A percentile compares a stretch with the other conserved stretches of the same genome.
Conservation (phyloP, 2,113 vertebrate genomes). For the Lathamus discolor region DNA sequence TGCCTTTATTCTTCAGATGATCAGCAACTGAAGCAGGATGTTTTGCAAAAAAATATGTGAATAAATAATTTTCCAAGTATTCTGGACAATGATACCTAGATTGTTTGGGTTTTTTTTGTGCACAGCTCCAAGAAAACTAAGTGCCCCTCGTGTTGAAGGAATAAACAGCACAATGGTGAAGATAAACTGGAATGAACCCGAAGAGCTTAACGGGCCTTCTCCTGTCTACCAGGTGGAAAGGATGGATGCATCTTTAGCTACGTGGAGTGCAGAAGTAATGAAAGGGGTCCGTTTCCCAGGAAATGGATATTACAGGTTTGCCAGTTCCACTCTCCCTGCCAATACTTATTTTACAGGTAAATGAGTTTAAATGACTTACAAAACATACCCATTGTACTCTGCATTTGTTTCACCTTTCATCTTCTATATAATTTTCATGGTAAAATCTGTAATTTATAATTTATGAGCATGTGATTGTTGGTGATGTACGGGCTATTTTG, state of each 20-base stretch:
- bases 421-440: neutral
- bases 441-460: neutral
- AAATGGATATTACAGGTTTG: slow-evolving; percentile 83
- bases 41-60: neutral
- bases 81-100: neutral
- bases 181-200: slow-evolving; percentile 81
- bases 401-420: neutral
- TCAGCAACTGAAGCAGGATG: neutral
- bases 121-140: slow-evolving; percentile 82
- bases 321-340: slow-evolving; percentile 77
- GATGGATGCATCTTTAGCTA: slow-evolving; percentile 81
- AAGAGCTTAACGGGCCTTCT: slow-evolving; percentile 82
- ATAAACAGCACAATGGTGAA: slow-evolving; percentile 80
- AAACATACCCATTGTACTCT: neutral
- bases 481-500: neutral
- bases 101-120: neutral
- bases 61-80: neutral
- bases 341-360: slow-evolving; percentile 90
- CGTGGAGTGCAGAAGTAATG: slow-evolving; percentile 62
- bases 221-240: slow-evolving; percentile 89
- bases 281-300: slow-evolving; percentile 86
- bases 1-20: neutral
- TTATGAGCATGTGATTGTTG: neutral
- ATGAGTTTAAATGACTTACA: neutral
- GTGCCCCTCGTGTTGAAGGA: slow-evolving; percentile 70